Evolutionary conservation across 2,797 vertebrate genomes (phyloP), one percentile per base, ranked within the genome.

Genomic region (Semotilus atromaculatus): DNA sequence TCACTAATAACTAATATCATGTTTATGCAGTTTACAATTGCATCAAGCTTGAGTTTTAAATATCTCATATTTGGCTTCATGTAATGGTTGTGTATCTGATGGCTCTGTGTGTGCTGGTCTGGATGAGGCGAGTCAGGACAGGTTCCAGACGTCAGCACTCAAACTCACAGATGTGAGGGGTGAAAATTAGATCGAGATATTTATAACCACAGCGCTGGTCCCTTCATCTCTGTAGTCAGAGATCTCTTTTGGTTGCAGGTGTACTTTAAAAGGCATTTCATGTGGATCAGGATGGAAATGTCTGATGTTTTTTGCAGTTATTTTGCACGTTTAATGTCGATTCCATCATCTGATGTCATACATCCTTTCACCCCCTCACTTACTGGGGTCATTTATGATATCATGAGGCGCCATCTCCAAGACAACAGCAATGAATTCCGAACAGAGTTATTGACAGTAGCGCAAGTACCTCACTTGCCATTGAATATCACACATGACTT

Each of bases 371-470:
- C 36, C 36, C 31, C 43, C 43, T 60, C 51, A 19, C 13, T 34
- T 31, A 14, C 64, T 19, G 48, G 36, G 34, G 45, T 83, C 31
- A 76, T 76, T 76, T 13, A 29, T 77, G 48, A 77, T 74, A 83
- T 87, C 62, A 80, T 13, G 74, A 43, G 53, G 60, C 55, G 21
- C 5, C 76, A 31, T 86, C 84, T 84, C 83, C 66, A 70, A 72
- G 84, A 83, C 76, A 48, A 89, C 80, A 3, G 66, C 53, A 80
- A 70, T 86, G 81, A 82, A 88, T 87, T 75, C 76, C 26, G 60
- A 84, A 84, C 67, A 73, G 29, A 84, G 38, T 60, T 31, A 83
- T 83, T 89, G 85, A 86, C 62, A 68, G 45, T 70, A 60, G 38
- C 45, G 48, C 76, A 74, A 64, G 55, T n/a, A 16, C 74, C 43